These are phyloP conservation scores for Nannospalax galili DNA, from an alignment of 2,113 vertebrate species.

Conservation along the genomic window DNA sequence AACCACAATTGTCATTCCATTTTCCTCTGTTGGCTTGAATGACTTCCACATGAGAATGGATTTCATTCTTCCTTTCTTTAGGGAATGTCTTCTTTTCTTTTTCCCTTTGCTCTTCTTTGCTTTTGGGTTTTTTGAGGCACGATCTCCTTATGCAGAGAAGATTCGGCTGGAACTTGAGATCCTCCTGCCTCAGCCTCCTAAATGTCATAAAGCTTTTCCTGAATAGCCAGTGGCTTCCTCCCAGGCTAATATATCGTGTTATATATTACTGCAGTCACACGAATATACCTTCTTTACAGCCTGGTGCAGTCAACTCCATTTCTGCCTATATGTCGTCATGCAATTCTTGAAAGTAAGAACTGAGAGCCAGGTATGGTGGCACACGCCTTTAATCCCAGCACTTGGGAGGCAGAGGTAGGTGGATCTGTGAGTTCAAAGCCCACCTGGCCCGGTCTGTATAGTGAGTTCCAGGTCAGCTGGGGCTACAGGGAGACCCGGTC, in stretches of 20 bases:
- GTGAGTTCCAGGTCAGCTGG: no score
- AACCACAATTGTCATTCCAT: neutral
- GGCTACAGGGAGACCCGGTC: no score
- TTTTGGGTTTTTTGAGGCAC: neutral
- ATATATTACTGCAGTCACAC: neutral
- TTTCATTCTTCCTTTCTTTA: no score
- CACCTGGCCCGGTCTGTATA: no score
- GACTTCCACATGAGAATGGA: neutral
- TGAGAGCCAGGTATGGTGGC: no score
- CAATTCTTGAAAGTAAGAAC: neutral
- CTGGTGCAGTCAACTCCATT: neutral
- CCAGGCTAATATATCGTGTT: neutral
- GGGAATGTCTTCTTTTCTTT: neutral
- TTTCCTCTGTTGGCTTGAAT: slow-evolving; percentile 16
- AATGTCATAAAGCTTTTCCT: neutral
- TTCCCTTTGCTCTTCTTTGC: neutral
- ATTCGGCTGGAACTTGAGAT: neutral
- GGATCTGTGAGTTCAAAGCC: no score
- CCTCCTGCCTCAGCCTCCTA: neutral
- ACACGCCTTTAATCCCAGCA: no score
- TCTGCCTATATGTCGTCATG: neutral
- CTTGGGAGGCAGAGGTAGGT: no score
- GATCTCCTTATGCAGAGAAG: neutral
- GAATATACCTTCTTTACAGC: neutral
- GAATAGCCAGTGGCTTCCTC: neutral